These are phyloP conservation scores for Macaria notata DNA, from an alignment of 2,888 invertebrate genomes.

Conservation along the genomic window DNA sequence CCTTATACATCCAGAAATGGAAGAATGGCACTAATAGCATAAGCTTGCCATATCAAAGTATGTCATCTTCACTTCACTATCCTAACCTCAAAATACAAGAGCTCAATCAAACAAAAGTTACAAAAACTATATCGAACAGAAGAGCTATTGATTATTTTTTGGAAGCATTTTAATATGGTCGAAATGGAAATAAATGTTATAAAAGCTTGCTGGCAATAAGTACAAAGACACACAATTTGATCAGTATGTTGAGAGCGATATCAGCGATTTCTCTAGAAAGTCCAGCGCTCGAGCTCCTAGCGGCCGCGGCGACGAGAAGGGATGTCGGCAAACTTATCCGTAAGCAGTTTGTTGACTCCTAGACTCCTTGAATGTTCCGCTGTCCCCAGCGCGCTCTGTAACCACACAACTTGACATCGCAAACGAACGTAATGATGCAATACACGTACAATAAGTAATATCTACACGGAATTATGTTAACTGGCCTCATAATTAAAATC, in stretches of 20 bases:
- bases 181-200: conserved; percentile 35
- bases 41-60: too few relatives aligned
- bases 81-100: conserved; percentile 3
- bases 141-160: conserved; percentile 31
- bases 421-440: too few relatives aligned
- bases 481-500: too few relatives aligned
- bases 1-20: too few relatives aligned
- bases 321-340: conserved; percentile 55
- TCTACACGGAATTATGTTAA: too few relatives aligned
- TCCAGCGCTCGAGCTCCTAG: conserved; percentile 50
- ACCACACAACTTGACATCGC: too few relatives aligned
- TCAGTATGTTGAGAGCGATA: conserved; percentile 57
- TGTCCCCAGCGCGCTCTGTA: too few relatives aligned
- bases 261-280: conserved; percentile 55
- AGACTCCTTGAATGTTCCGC: too few relatives aligned
- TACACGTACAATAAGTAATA: too few relatives aligned
- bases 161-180: conserved; percentile 39
- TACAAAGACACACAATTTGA: not conserved
- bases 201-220: conserved; percentile 2
- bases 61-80: too few relatives aligned
- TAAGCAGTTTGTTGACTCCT: conserved; percentile 6
- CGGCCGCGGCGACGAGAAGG: conserved; percentile 40
- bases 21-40: too few relatives aligned
- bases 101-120: not conserved
- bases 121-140: conserved; percentile 9